Conservation (phyloP, 1,140 invertebrate species). For the Matsumurasca onukii region DNA sequence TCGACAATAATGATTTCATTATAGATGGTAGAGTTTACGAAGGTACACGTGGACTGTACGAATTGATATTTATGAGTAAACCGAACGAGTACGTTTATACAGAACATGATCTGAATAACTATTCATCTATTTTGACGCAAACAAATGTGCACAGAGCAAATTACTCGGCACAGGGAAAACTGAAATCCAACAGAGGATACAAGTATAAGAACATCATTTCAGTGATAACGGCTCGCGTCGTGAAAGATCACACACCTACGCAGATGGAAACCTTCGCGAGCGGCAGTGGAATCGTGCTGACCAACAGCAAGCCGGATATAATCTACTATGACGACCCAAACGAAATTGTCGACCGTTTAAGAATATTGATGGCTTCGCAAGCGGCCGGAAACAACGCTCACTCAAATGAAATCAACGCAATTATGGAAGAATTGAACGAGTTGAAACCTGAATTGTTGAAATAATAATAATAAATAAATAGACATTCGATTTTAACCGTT, state of each 20-base stretch:
- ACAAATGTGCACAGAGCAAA: conserved; percentile 10
- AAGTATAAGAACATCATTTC: conserved; percentile 18
- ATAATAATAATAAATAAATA: no score
- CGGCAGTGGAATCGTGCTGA: neutral
- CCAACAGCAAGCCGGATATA: neutral
- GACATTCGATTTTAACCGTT: no score
- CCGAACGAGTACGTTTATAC: conserved; percentile 1
- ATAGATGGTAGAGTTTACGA: neutral
- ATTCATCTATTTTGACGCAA: neutral
- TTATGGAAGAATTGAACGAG: no score
- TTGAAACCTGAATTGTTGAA: no score
- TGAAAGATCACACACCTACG: neutral
- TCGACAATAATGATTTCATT: conserved; percentile 3
- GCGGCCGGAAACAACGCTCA: no score
- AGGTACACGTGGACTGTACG: conserved; percentile 14
- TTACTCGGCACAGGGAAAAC: neutral
- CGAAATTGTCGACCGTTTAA: conserved; percentile 10
- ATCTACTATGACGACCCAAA: conserved; percentile 8
- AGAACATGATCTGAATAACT: conserved; percentile 14
- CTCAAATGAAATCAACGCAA: no score
- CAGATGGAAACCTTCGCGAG: neutral
- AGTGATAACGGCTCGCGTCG: neutral
- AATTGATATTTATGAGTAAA: conserved; percentile 11
- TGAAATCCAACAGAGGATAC: conserved; percentile 7
- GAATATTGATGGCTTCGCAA: neutral